These are phyloP conservation scores for Drosophila kuntzei DNA, from an alignment of 2,888 invertebrate species.

Conservation along the genomic window DNA sequence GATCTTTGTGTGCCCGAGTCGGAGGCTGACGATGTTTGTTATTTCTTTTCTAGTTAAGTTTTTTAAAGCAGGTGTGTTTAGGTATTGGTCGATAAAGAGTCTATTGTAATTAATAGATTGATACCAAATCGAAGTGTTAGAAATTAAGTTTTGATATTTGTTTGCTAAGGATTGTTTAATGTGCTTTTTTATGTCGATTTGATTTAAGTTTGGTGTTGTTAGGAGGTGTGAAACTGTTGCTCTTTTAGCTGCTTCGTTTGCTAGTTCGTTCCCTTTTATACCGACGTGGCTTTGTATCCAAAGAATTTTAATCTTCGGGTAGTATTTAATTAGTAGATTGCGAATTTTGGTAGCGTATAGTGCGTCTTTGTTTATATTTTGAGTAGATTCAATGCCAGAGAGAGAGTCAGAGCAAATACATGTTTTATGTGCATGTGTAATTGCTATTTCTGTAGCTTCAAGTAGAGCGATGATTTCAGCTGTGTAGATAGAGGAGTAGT, in stretches of 20 bases:
- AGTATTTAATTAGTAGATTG: not conserved
- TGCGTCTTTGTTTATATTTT: slow-evolving; percentile 1
- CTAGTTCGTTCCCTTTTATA: not conserved
- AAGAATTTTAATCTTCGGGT: not conserved
- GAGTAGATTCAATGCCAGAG: not conserved
- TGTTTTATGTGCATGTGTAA: not conserved
- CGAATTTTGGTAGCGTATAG: not conserved
- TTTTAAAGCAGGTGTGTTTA: not conserved
- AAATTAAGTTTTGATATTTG: not conserved
- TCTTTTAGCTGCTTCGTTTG: not conserved
- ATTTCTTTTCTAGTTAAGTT: not conserved
- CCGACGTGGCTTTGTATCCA: not conserved
- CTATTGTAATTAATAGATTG: slow-evolving; percentile 1
- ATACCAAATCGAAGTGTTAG: not conserved
- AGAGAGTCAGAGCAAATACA: not conserved
- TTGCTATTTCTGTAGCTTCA: slow-evolving; percentile 2
- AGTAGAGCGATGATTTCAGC: not conserved
- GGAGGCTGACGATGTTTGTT: not conserved
- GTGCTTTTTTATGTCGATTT: not conserved
- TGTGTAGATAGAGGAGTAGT: not conserved
- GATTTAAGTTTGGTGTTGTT: slow-evolving; percentile 2
- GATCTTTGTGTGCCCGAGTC: not conserved
- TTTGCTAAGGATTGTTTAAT: not conserved
- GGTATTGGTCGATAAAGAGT: not conserved
- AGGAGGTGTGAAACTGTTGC: not conserved